Conservation (phyloP, 2,113 vertebrate genomes). For the Pleuronectes platessa region DNA sequence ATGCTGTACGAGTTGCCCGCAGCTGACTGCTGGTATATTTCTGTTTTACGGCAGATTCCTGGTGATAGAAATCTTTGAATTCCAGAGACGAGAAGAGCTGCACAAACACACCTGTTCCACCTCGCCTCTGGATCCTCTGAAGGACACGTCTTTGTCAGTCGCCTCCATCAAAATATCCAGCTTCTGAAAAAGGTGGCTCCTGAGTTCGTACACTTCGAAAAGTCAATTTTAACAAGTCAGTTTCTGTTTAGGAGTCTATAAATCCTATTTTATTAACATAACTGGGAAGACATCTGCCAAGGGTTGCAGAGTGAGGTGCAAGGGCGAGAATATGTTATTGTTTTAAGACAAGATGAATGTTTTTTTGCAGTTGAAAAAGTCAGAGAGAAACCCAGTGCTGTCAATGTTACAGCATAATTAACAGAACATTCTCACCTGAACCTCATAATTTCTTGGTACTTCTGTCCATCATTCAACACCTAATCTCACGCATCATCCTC, state of each 20-base stretch:
- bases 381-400: too few relatives aligned
- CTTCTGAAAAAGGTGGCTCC: not conserved
- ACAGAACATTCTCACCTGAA: slow-evolving; percentile 36
- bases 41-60: not conserved
- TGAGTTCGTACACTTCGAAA: not conserved
- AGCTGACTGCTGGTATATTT: not conserved
- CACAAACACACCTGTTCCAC: not conserved
- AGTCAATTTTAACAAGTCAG: not conserved
- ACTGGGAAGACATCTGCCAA: not conserved
- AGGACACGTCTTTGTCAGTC: slow-evolving; percentile 21
- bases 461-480: slow-evolving; percentile 59
- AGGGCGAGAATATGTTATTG: not conserved
- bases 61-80: slow-evolving; percentile 4
- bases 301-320: not conserved
- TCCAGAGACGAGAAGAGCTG: not conserved
- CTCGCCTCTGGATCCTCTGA: not conserved
- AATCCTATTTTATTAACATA: not conserved
- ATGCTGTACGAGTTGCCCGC: not conserved
- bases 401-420: not conserved
- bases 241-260: slow-evolving; percentile 1
- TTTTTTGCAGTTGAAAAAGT: too few relatives aligned
- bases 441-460: slow-evolving; percentile 51
- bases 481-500: slow-evolving; percentile 57
- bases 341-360: not conserved
- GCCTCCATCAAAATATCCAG: not conserved